Conservation (phyloP, 2,113 vertebrate species). For the Hydrolagus affinis region DNA sequence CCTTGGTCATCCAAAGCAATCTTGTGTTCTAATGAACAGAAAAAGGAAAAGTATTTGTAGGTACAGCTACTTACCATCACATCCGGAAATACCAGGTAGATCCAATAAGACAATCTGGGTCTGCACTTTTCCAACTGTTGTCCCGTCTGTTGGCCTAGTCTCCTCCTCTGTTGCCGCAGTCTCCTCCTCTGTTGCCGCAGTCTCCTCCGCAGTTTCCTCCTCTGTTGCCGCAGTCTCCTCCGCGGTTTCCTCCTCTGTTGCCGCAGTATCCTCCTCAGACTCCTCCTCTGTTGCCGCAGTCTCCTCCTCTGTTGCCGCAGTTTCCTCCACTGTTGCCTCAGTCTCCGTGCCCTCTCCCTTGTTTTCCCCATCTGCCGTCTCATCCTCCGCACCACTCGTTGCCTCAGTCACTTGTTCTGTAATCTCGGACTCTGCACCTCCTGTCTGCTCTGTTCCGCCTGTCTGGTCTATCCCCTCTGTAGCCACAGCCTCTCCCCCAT, state of each 20-base stretch:
- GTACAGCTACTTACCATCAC: no score
- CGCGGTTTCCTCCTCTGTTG: neutral
- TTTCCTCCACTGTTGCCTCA: neutral
- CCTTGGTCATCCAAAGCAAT: no score
- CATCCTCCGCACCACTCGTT: neutral
- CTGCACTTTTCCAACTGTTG: rapidly evolving
- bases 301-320: neutral
- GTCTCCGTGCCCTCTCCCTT: neutral
- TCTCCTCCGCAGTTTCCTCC: rapidly evolving
- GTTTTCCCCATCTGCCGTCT: neutral
- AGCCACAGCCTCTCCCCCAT: neutral
- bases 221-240: neutral
- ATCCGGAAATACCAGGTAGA: no score
- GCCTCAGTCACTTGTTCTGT: no score
- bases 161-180: neutral
- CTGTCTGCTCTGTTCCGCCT: no score
- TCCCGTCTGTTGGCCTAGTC: neutral
- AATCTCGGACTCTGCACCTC: no score
- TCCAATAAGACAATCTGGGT: no score
- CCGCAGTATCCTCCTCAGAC: neutral
- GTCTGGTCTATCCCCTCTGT: neutral
- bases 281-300: neutral
- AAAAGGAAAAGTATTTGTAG: no score
- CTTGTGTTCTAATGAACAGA: no score
- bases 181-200: neutral